phyloP scores from a whole-genome alignment of 2,888 invertebrate genomes.

The Calliscelio sp. region DNA sequence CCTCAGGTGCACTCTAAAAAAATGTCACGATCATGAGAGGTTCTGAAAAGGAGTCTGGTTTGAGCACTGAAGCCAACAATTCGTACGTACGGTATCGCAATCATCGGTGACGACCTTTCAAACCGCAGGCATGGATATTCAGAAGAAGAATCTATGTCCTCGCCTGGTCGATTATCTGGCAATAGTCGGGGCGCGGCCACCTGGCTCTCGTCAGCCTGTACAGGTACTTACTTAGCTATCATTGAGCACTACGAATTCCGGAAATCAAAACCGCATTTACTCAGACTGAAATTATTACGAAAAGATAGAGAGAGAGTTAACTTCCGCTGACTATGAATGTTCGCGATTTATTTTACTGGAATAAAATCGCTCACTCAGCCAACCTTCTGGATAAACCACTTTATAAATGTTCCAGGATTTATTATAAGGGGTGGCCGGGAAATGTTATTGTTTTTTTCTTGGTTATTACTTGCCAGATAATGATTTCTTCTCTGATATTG shows the following conservation, averaged over 20 bases:
- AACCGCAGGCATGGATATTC: conserved; percentile 87
- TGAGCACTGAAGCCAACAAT: conserved; percentile 76
- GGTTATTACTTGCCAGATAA: not conserved
- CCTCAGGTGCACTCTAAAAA: conserved; percentile 55
- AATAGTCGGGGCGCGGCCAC: conserved; percentile 97
- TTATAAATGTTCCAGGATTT: too few relatives aligned
- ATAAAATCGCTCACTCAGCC: too few relatives aligned
- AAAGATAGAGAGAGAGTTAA: too few relatives aligned
- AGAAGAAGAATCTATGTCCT: conserved; percentile 94
- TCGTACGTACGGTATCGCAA: conserved; percentile 73
- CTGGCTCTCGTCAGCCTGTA: conserved; percentile 91
- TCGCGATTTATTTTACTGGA: too few relatives aligned
- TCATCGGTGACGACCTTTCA: conserved; percentile 82
- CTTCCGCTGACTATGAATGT: too few relatives aligned
- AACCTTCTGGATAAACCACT: too few relatives aligned
- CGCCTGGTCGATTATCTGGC: conserved; percentile 98
- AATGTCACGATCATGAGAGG: conserved; percentile 81
- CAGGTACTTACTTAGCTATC: too few relatives aligned
- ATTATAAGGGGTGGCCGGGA: too few relatives aligned
- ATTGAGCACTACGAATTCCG: too few relatives aligned
- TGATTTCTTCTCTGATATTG: not conserved
- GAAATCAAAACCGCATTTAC: too few relatives aligned
- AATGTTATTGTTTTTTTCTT: not conserved
- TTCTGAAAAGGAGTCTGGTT: conserved; percentile 75
- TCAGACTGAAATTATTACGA: too few relatives aligned